Percentiles rank a stretch among this genome's conserved stretches.
These are phyloP conservation scores for Remorina albescens DNA, from an alignment of 2,797 vertebrate species.

Conservation along the genomic window DNA sequence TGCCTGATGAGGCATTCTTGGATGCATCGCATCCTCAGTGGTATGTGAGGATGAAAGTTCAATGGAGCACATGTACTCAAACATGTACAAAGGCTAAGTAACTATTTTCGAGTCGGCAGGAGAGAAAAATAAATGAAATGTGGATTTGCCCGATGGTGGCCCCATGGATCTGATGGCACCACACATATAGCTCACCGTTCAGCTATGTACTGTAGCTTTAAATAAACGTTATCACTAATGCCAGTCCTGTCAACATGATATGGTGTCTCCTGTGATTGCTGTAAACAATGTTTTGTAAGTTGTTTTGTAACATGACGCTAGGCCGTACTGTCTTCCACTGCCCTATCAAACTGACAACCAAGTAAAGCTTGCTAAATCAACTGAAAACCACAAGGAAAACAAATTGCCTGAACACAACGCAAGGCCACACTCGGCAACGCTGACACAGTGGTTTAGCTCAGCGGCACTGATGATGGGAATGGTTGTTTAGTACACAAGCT, in stretches of 20 bases:
- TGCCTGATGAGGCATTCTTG: background rate
- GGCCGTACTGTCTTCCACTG: background rate
- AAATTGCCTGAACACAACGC: conserved; percentile 18
- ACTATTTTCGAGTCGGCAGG: conserved; percentile 30
- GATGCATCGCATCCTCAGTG: background rate
- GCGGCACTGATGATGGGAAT: conserved; percentile 18
- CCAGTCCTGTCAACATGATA: background rate
- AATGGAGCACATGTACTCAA: conserved; percentile 16
- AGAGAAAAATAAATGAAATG: background rate
- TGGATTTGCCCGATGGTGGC: conserved; percentile 34
- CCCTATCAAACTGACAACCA: background rate
- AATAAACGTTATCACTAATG: conserved; percentile 28
- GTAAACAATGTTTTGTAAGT: conserved; percentile 4
- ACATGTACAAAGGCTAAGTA: background rate
- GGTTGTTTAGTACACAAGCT: conserved; percentile 34
- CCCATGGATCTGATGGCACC: conserved; percentile 27
- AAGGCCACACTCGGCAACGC: conserved; percentile 5
- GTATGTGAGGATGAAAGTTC: conserved; percentile 18
- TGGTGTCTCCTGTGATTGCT: background rate
- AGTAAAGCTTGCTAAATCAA: conserved; percentile 17
- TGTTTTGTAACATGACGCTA: conserved; percentile 6
- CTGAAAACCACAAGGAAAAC: conserved; percentile 19
- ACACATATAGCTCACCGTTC: conserved; percentile 19
- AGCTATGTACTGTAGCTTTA: conserved; percentile 25
- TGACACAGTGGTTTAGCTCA: conserved; percentile 43